phyloP scores from a whole-genome alignment of 2,113 vertebrate species.

The Nerophis lumbriciformis region DNA sequence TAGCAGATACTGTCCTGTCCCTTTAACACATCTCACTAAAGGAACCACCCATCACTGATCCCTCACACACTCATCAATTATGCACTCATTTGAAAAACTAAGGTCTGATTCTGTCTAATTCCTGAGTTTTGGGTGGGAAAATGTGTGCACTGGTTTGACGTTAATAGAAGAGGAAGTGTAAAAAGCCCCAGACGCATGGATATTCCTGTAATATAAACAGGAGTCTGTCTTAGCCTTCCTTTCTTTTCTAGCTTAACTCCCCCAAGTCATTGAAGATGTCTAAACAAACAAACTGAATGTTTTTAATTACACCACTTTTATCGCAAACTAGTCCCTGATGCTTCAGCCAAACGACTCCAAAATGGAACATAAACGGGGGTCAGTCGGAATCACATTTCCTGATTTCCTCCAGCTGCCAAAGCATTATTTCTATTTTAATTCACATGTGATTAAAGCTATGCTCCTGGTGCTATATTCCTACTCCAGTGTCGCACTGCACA shows the following conservation, averaged over 20 bases:
- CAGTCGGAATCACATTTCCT: background rate
- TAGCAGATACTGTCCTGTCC: too few relatives aligned
- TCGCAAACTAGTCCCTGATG: conserved; percentile 26
- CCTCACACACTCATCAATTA: conserved; percentile 11
- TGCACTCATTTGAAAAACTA: conserved; percentile 10
- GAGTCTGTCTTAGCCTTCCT: background rate
- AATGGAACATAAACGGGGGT: conserved; percentile 9
- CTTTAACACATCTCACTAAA: conserved; percentile 17
- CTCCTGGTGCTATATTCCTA: conserved; percentile 10
- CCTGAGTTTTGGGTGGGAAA: conserved; percentile 10
- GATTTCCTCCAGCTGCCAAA: too few relatives aligned
- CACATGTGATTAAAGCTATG: conserved; percentile 4
- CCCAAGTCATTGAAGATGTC: conserved; percentile 15
- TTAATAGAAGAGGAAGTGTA: conserved; percentile 14
- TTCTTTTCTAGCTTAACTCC: background rate
- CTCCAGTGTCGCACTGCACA: conserved; percentile 3
- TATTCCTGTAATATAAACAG: background rate
- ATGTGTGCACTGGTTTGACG: conserved; percentile 16
- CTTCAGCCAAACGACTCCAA: conserved; percentile 26
- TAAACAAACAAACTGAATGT: conserved; percentile 11
- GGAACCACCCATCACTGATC: conserved; percentile 16
- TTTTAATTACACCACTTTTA: conserved; percentile 24
- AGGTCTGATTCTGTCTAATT: background rate
- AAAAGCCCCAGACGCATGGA: background rate
- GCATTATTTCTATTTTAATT: background rate